Conservation (phyloP, 2,797 vertebrate genomes). For the Buceros bicornis region DNA sequence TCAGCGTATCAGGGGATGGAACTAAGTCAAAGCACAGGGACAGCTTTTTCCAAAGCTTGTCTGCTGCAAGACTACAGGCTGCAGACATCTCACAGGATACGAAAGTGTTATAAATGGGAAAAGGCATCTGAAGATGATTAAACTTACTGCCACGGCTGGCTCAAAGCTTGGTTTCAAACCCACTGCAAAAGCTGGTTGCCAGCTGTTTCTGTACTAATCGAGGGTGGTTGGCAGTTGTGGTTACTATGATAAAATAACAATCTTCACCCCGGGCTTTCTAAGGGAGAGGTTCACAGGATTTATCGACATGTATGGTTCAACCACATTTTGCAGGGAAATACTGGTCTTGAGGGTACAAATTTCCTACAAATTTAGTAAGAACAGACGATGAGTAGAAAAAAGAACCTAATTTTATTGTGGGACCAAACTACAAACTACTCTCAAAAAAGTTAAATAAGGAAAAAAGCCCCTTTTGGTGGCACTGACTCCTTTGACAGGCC, state of each 20-base stretch:
- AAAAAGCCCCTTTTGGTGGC: neutral
- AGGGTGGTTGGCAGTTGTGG: neutral
- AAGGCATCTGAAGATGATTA: neutral
- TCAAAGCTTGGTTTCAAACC: neutral
- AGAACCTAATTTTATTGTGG: neutral
- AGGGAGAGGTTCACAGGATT: neutral
- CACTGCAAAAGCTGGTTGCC: neutral
- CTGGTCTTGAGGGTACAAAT: neutral
- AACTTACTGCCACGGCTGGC: neutral
- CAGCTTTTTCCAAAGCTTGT: neutral
- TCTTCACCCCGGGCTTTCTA: neutral
- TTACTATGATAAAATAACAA: neutral
- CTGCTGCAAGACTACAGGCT: neutral
- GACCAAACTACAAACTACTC: neutral
- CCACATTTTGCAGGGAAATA: neutral
- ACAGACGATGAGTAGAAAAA: neutral
- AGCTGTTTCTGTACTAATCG: neutral
- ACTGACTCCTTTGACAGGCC: neutral
- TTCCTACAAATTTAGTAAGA: neutral
- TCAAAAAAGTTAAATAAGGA: neutral
- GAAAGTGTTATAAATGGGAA: neutral
- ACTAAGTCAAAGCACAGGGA: neutral
- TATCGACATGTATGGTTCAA: rapidly evolving
- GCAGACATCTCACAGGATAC: rapidly evolving
- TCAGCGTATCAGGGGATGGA: neutral